phyloP scores from a whole-genome alignment of 2,797 vertebrate species.

The Manis crassicaudata region DNA sequence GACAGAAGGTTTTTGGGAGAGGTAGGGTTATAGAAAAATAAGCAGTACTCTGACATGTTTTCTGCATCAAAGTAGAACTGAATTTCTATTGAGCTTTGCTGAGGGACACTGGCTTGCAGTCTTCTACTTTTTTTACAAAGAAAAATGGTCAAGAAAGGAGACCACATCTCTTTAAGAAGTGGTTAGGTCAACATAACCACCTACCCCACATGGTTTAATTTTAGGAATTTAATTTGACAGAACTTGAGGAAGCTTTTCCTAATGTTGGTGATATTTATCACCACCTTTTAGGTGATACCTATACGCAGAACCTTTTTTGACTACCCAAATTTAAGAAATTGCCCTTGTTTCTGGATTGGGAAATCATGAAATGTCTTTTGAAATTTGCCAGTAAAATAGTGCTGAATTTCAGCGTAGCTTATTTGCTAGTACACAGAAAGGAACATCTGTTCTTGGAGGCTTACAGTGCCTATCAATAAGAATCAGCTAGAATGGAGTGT shows the following conservation, averaged over 20 bases:
- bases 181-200: constrained; percentile 73
- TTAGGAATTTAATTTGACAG: not conserved
- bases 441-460: not conserved
- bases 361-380: not conserved
- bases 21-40: not conserved
- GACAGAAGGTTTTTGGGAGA: not conserved
- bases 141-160: constrained; percentile 79
- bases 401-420: constrained; percentile 23
- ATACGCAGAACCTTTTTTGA: not conserved
- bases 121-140: constrained; percentile 80
- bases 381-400: constrained; percentile 25
- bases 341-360: constrained; percentile 37
- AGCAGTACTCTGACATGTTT: not conserved
- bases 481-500: constrained; percentile 5
- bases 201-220: constrained; percentile 49
- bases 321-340: constrained; percentile 6
- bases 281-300: not conserved
- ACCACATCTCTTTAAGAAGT: constrained; percentile 79
- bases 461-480: fast-evolving
- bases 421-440: not conserved
- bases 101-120: constrained; percentile 73
- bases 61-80: not conserved
- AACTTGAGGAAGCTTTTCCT: constrained; percentile 10
- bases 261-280: not conserved
- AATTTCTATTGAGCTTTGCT: constrained; percentile 61